phyloP scores from a whole-genome alignment of 2,113 vertebrate species.

The Hippocampus comes region DNA sequence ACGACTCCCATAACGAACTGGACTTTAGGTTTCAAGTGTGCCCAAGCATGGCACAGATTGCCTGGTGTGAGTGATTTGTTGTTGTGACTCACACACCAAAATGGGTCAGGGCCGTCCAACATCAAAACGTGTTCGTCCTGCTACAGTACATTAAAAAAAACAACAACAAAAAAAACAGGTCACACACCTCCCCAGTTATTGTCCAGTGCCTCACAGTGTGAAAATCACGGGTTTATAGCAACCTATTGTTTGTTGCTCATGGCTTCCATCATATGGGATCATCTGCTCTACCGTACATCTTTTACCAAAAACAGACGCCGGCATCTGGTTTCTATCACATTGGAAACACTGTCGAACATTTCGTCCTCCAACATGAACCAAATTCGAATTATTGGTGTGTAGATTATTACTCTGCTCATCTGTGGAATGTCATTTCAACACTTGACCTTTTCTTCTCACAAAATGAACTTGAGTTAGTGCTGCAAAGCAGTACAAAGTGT shows the following conservation, averaged over 20 bases:
- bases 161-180: not conserved
- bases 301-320: conserved; percentile 1
- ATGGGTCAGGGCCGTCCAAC: not conserved
- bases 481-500: conserved; percentile 1
- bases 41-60: not conserved
- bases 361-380: conserved; percentile 11
- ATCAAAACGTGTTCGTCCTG: not conserved
- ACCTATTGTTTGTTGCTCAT: not conserved
- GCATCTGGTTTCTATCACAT: conserved; percentile 20
- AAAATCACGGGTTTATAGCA: not conserved
- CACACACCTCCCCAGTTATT: not conserved
- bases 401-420: conserved; percentile 31
- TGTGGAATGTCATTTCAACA: conserved; percentile 9
- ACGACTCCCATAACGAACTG: not conserved
- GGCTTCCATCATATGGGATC: not conserved
- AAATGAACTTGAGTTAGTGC: conserved; percentile 27
- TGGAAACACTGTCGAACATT: conserved; percentile 5
- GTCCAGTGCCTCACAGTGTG: not conserved
- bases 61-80: conserved; percentile 1
- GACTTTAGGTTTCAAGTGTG: not conserved
- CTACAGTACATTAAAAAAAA: not conserved
- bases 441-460: conserved; percentile 33
- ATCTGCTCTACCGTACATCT: not conserved
- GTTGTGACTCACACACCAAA: not conserved
- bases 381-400: conserved; percentile 33